Evolutionary conservation across 1,140 invertebrate species (phyloP).

Genomic region (Notospermus geniculatus): DNA sequence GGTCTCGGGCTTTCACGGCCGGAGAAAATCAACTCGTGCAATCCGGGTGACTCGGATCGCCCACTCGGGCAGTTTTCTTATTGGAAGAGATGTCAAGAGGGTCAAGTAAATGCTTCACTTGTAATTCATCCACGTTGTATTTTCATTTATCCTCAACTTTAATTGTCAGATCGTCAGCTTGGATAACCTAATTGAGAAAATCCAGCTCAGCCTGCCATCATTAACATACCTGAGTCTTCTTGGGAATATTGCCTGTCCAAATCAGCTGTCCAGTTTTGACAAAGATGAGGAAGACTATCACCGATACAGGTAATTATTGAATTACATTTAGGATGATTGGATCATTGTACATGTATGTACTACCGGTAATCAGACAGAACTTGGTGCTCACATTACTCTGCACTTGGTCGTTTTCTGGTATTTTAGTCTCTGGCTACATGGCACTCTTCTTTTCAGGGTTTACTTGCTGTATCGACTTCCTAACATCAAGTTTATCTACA

Average conservation of each 20-base stretch:
- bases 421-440: too few species aligned
- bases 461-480: constrained; percentile 70
- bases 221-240: constrained; percentile 77
- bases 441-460: constrained; percentile 58
- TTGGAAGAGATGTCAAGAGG: not conserved
- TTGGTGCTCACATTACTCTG: not conserved
- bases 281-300: constrained; percentile 84
- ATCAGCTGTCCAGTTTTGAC: constrained; percentile 71
- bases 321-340: too few species aligned
- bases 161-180: constrained; percentile 65
- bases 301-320: constrained; percentile 78
- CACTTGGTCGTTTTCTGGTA: not conserved
- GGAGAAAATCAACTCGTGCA: too few species aligned
- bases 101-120: constrained; percentile 4
- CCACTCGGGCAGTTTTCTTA: too few species aligned
- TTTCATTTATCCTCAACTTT: not conserved
- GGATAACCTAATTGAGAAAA: constrained; percentile 67
- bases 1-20: too few species aligned
- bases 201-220: constrained; percentile 66
- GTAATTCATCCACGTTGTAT: not conserved
- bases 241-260: constrained; percentile 81
- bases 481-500: constrained; percentile 74
- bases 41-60: too few species aligned
- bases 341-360: not conserved
- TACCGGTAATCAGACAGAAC: not conserved